phyloP scores from a whole-genome alignment of 2,113 vertebrate genomes.

The Elachura formosa region DNA sequence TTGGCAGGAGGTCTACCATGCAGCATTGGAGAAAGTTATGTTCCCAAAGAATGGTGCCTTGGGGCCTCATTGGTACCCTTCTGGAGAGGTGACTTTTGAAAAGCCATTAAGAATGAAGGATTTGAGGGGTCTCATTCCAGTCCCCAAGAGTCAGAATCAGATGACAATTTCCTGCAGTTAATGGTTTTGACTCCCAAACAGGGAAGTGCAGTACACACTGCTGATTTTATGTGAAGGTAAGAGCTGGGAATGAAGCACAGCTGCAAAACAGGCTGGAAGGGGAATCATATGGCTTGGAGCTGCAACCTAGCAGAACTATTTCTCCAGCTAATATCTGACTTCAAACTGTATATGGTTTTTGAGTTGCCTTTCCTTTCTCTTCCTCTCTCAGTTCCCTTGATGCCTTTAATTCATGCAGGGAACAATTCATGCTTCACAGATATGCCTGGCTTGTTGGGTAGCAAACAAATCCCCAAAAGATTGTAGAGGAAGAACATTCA shows the following conservation, averaged over 20 bases:
- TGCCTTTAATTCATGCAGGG: neutral
- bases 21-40: neutral
- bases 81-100: neutral
- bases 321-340: neutral
- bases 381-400: neutral
- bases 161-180: neutral
- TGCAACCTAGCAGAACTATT: neutral
- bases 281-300: neutral
- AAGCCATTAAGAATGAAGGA: neutral
- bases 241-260: neutral
- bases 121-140: neutral
- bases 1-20: neutral
- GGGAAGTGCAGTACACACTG: neutral
- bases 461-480: neutral
- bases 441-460: neutral
- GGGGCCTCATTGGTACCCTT: neutral
- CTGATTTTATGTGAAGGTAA: neutral
- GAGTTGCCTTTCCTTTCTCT: neutral
- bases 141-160: neutral
- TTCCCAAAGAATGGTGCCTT: neutral
- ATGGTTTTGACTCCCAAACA: neutral
- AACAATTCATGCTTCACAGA: neutral
- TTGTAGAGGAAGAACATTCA: neutral
- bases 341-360: neutral
- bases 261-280: neutral